Conservation (phyloP, 2,797 vertebrate genomes). For the Uromys caudimaculatus region DNA sequence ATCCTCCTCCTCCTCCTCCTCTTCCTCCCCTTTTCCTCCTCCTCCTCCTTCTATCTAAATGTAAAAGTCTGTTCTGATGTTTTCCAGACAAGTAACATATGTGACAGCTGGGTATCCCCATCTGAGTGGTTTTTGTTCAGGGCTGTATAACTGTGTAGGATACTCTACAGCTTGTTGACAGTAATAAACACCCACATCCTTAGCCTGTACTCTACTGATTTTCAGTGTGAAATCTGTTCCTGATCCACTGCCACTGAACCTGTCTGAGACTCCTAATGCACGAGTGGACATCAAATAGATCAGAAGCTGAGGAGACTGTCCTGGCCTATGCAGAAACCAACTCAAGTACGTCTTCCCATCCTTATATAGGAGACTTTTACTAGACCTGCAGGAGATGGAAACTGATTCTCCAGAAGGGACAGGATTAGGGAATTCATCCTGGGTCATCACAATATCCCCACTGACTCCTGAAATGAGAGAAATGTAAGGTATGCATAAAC, state of each 20-base stretch:
- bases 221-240: neutral
- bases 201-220: neutral
- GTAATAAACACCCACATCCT: neutral
- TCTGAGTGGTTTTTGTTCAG: neutral
- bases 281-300: no score
- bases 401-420: neutral
- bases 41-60: neutral
- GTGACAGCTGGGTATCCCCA: neutral
- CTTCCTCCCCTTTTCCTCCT: neutral
- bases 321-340: neutral
- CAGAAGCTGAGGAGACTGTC: neutral
- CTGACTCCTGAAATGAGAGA: neutral
- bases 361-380: neutral
- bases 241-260: neutral
- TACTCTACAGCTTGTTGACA: rapidly evolving
- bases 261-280: neutral
- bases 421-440: neutral
- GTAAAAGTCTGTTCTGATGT: neutral
- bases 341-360: neutral
- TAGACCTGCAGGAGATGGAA: neutral
- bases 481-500: neutral
- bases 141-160: neutral
- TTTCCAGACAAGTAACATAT: neutral
- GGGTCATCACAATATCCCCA: neutral
- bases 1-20: no score